Evolutionary conservation across 1,140 invertebrate species (phyloP).

Genomic region (Lepeophtheirus salmonis): DNA sequence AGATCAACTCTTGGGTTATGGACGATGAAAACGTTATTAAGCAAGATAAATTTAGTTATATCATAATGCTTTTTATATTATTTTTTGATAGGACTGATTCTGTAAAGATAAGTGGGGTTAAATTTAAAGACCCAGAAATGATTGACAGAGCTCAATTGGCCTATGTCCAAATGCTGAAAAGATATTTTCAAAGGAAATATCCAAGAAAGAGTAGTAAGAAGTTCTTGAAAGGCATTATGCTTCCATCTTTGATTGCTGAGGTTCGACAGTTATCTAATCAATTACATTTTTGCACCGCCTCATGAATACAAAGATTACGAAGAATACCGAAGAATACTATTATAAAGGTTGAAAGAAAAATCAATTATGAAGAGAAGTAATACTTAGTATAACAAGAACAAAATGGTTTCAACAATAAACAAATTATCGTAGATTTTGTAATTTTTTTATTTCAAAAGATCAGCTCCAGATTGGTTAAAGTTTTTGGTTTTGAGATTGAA

Average conservation of each 20-base stretch:
- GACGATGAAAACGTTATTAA: neutral
- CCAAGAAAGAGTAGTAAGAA: neutral
- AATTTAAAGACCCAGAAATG: neutral
- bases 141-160: neutral
- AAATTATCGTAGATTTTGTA: too few species aligned
- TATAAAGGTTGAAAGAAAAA: too few species aligned
- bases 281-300: neutral
- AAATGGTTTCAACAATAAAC: too few species aligned
- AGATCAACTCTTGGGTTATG: neutral
- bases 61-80: neutral
- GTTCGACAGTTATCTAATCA: neutral
- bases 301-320: too few species aligned
- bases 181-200: neutral
- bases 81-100: neutral
- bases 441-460: conserved; percentile 5
- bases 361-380: neutral
- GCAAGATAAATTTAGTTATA: neutral
- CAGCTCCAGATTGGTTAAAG: conserved; percentile 14
- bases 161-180: neutral
- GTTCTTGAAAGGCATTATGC: neutral
- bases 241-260: neutral
- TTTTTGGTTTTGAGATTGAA: too few species aligned
- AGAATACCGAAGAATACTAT: too few species aligned
- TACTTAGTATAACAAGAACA: neutral
- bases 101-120: too few species aligned